Conservation (phyloP, 2,797 vertebrate species). For the Muscicapa striata region DNA sequence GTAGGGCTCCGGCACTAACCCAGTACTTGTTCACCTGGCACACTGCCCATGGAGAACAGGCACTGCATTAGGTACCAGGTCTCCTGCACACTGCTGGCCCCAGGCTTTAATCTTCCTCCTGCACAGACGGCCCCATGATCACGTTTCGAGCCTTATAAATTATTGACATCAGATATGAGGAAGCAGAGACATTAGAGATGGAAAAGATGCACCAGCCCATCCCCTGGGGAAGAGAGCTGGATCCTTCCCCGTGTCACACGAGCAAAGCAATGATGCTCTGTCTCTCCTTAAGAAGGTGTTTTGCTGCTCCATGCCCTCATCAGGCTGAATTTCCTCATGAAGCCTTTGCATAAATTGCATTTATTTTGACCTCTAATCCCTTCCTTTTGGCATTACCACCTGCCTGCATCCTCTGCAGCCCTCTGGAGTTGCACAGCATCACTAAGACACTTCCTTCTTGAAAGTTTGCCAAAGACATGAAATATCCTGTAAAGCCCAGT, state of each 20-base stretch:
- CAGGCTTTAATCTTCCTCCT: background rate
- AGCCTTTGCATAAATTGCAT: background rate
- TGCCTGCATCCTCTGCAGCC: background rate
- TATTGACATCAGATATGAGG: slow-evolving; percentile 48
- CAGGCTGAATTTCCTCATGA: background rate
- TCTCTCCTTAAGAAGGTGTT: slow-evolving; percentile 12
- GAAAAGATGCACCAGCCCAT: slow-evolving; percentile 35
- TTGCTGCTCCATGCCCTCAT: background rate
- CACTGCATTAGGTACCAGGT: background rate
- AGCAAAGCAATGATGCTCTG: background rate
- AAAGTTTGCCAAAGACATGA: background rate
- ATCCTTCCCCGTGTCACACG: background rate
- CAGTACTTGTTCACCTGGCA: background rate
- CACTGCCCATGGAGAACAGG: background rate
- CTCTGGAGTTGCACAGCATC: background rate
- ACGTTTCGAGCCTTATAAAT: slow-evolving; percentile 49
- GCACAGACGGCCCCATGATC: slow-evolving; percentile 12
- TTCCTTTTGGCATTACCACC: background rate
- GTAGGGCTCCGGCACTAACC: background rate
- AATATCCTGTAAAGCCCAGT: background rate
- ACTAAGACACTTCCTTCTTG: background rate
- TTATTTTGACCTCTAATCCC: background rate
- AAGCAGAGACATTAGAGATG: slow-evolving; percentile 44
- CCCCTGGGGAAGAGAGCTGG: background rate
- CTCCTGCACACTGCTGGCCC: background rate